A percentile compares a stretch with the other conserved stretches of the same genome.
These are phyloP conservation scores for Irena cyanogastra DNA, from an alignment of 2,113 vertebrate genomes.

Conservation along the genomic window DNA sequence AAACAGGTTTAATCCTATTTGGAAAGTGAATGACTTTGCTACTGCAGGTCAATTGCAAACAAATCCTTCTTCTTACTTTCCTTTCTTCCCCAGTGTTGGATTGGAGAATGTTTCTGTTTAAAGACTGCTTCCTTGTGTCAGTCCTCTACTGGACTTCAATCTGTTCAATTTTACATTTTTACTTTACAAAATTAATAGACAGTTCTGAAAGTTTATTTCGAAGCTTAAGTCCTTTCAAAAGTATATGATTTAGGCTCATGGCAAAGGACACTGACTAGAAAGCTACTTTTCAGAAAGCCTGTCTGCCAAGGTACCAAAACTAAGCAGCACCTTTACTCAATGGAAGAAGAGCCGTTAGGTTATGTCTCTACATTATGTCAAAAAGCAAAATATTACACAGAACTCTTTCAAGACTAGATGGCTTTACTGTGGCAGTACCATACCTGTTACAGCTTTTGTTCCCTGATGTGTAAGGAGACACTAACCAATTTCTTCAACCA, in stretches of 20 bases:
- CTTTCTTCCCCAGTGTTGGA: neutral
- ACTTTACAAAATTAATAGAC: conserved; percentile 12
- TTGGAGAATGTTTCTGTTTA: neutral
- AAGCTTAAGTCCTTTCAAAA: neutral
- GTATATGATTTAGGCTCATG: neutral
- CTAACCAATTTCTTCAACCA: neutral
- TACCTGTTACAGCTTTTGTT: neutral
- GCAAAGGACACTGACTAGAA: neutral
- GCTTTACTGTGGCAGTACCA: neutral
- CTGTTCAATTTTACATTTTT: neutral
- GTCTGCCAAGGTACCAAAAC: neutral
- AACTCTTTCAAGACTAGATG: neutral
- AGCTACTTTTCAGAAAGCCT: neutral
- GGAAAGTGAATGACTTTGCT: conserved; percentile 31
- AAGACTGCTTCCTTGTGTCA: neutral
- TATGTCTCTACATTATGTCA: neutral
- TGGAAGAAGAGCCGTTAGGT: neutral
- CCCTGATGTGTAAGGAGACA: neutral
- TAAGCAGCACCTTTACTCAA: neutral
- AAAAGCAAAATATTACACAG: neutral
- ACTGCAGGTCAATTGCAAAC: conserved; percentile 4
- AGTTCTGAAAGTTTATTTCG: neutral
- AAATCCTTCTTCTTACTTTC: neutral
- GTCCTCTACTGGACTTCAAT: neutral
- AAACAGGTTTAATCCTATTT: conserved; percentile 55